Conservation (phyloP, 2,113 vertebrate genomes). For the Urocolius indicus region DNA sequence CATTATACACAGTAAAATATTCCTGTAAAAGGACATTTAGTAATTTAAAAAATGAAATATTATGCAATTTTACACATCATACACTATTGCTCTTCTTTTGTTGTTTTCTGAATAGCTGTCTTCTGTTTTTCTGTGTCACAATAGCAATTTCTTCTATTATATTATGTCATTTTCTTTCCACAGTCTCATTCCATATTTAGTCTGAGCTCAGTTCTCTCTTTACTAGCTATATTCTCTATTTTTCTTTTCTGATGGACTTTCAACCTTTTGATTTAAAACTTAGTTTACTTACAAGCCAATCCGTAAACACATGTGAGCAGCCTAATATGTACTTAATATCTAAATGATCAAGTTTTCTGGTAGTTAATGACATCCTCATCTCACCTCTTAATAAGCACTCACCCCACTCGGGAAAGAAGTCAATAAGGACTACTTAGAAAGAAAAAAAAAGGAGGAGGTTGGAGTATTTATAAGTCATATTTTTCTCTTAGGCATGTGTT, state of each 20-base stretch:
- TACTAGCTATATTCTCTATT: not conserved
- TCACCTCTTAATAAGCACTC: not conserved
- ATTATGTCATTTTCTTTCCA: not conserved
- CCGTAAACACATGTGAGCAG: not conserved
- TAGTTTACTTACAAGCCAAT: not conserved
- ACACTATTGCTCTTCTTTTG: not conserved
- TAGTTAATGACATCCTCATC: not conserved
- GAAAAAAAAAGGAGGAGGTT: not conserved
- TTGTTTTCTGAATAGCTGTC: not conserved
- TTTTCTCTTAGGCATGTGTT: slow-evolving; percentile 22
- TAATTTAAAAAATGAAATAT: not conserved
- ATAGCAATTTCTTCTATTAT: not conserved
- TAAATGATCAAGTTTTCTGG: not conserved
- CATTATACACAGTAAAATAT: not conserved
- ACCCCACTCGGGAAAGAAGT: not conserved
- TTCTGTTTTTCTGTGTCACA: not conserved
- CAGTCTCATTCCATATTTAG: not conserved
- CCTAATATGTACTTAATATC: not conserved
- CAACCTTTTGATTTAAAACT: not conserved
- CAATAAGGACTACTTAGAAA: not conserved
- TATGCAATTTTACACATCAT: not conserved
- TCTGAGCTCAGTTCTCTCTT: not conserved
- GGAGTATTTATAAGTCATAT: not conserved
- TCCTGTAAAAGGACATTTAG: not conserved
- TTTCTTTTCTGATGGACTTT: not conserved